Conservation (phyloP, 2,797 vertebrate species). For the Chrysolophus pictus region DNA sequence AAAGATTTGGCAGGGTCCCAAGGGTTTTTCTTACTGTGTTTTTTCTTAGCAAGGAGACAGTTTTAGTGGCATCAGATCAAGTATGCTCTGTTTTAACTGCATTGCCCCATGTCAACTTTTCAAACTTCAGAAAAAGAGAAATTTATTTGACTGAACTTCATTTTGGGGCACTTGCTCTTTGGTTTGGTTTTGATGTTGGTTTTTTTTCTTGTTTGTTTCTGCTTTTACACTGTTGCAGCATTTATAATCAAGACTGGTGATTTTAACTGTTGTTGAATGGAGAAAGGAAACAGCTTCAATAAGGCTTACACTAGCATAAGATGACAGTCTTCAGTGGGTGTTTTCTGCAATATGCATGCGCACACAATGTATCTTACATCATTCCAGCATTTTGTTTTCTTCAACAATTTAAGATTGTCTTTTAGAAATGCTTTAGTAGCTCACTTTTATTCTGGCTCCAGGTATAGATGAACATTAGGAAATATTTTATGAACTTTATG, state of each 20-base stretch:
- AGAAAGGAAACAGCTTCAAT: neutral
- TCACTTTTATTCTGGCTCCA: neutral
- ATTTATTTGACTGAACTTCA: neutral
- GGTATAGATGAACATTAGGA: neutral
- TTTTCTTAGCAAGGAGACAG: neutral
- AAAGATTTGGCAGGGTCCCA: neutral
- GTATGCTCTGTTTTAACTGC: neutral
- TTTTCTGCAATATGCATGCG: neutral
- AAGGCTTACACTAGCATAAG: neutral
- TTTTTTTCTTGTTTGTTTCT: neutral
- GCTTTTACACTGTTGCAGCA: neutral
- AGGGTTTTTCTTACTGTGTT: neutral
- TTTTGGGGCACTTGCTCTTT: neutral
- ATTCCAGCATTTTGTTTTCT: neutral
- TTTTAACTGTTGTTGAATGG: neutral
- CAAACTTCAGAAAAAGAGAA: neutral
- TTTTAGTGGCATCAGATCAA: neutral
- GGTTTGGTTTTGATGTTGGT: neutral
- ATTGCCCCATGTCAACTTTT: neutral
- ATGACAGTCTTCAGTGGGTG: neutral
- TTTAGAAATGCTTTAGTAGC: neutral
- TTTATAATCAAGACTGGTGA: neutral
- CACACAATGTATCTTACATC: fast-evolving
- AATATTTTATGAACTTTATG: neutral
- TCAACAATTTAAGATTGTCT: neutral